phyloP scores from a whole-genome alignment of 2,888 invertebrate species.

The Lagria hirta region DNA sequence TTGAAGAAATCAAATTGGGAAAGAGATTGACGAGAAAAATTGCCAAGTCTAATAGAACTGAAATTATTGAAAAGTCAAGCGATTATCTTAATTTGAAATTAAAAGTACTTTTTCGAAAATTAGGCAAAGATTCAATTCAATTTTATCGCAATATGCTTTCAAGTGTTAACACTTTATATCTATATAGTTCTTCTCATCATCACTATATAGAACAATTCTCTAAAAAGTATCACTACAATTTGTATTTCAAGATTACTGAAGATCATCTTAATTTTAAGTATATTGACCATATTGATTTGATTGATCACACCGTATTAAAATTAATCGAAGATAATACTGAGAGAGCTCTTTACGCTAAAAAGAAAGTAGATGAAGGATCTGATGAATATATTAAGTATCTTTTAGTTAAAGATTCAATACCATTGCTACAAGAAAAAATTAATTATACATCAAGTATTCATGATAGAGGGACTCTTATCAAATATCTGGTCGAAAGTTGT shows the following conservation, averaged over 20 bases:
- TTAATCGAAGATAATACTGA: slow-evolving; percentile 3
- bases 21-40: no score
- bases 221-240: background rate
- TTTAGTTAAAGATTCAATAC: slow-evolving; percentile 26
- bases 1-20: no score
- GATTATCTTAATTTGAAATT: background rate
- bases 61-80: no score
- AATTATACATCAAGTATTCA: slow-evolving; percentile 31
- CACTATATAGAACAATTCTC: no score
- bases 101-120: slow-evolving; percentile 3
- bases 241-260: background rate
- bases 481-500: slow-evolving; percentile 29
- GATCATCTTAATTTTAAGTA: slow-evolving; percentile 1
- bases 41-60: no score
- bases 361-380: slow-evolving; percentile 16
- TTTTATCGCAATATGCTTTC: slow-evolving; percentile 1
- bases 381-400: slow-evolving; percentile 27
- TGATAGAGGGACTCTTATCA: slow-evolving; percentile 24
- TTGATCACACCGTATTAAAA: background rate
- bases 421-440: slow-evolving; percentile 34
- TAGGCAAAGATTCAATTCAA: slow-evolving; percentile 4
- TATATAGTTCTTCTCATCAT: no score
- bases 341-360: slow-evolving; percentile 1
- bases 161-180: no score
- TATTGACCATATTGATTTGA: background rate